A percentile compares a stretch with the other conserved stretches of the same genome.
Conservation (phyloP, 2,113 vertebrate species). For the Macrotis lagotis region DNA sequence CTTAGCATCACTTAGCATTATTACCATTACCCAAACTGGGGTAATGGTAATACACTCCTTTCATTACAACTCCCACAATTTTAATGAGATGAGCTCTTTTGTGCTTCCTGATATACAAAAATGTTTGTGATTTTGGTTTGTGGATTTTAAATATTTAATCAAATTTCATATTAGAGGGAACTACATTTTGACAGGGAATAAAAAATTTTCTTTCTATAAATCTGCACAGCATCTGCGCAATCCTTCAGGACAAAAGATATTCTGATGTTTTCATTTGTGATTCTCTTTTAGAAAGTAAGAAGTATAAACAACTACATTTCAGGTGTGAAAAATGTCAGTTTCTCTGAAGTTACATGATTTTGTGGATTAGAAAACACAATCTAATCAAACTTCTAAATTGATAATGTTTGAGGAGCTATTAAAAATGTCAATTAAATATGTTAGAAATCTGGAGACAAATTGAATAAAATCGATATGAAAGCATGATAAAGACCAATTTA, state of each 20-base stretch:
- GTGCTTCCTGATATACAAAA: background rate
- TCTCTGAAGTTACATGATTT: background rate
- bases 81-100: background rate
- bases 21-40: too few species aligned
- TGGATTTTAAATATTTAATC: background rate
- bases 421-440: background rate
- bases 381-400: background rate
- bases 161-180: background rate
- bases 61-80: background rate
- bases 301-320: background rate
- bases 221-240: background rate
- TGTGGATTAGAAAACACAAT: background rate
- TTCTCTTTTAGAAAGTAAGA: too few species aligned
- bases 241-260: background rate
- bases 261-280: background rate
- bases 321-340: background rate
- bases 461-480: background rate
- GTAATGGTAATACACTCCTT: too few species aligned
- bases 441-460: constrained; percentile 5
- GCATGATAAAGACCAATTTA: background rate
- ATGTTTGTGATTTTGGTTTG: background rate
- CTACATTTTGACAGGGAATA: background rate
- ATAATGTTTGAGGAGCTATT: background rate
- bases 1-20: too few species aligned
- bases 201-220: background rate